phyloP scores from a whole-genome alignment of 2,888 invertebrate genomes.

The Cremastinae sp. region DNA sequence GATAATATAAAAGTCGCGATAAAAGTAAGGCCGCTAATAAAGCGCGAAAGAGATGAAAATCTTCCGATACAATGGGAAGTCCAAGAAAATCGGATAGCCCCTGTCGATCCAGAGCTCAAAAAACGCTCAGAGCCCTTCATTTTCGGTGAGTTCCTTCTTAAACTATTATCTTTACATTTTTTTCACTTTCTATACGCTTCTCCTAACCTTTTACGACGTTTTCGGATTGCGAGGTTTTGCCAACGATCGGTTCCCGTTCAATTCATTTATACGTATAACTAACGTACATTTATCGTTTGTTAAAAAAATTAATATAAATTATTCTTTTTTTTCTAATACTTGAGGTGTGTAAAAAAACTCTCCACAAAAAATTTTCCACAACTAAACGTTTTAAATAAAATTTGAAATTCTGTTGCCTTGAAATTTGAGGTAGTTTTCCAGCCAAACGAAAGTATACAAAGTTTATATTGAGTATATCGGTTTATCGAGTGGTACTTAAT shows the following conservation, averaged over 20 bases:
- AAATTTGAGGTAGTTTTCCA: too few relatives aligned
- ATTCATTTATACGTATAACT: too few relatives aligned
- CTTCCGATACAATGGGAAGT: constrained; percentile 84
- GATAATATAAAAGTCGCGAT: constrained; percentile 89
- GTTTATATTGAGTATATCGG: too few relatives aligned
- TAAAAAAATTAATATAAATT: too few relatives aligned
- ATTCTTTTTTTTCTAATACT: too few relatives aligned
- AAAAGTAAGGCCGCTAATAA: constrained; percentile 86
- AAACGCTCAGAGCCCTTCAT: constrained; percentile 73
- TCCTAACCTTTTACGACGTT: not conserved
- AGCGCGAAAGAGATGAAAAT: constrained; percentile 84
- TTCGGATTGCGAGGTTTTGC: not conserved
- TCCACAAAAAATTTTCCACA: too few relatives aligned
- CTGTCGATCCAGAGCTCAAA: constrained; percentile 82
- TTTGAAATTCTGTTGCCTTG: too few relatives aligned
- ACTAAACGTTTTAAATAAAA: too few relatives aligned
- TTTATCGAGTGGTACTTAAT: too few relatives aligned
- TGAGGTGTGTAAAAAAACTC: too few relatives aligned
- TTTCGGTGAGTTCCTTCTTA: constrained; percentile 71
- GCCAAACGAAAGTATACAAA: too few relatives aligned
- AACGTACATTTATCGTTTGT: too few relatives aligned
- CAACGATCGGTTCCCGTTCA: not conserved
- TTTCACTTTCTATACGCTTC: not conserved
- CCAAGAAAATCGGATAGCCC: constrained; percentile 83
- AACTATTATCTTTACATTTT: not conserved